These are phyloP conservation scores for Cataglyphis altisquamis DNA, from an alignment of 2,888 invertebrate genomes.

Conservation along the genomic window DNA sequence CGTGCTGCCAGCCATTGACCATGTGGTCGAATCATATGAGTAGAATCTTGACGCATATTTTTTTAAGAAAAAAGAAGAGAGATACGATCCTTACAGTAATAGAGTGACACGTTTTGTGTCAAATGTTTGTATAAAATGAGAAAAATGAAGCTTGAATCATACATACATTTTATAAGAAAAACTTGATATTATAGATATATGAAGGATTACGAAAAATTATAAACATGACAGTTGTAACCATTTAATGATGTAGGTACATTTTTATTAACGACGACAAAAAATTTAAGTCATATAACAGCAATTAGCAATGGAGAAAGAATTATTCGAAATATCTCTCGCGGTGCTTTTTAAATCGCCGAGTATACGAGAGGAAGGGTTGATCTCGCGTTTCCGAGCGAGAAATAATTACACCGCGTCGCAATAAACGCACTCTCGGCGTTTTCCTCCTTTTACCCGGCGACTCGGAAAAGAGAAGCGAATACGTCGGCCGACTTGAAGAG, in stretches of 20 bases:
- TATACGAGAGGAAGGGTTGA: neutral
- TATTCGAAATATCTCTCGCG: neutral
- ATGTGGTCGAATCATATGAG: constrained; percentile 62
- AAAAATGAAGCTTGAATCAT: neutral
- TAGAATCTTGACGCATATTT: constrained; percentile 47
- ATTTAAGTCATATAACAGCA: neutral
- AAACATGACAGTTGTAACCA: neutral
- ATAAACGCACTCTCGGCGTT: constrained; percentile 27
- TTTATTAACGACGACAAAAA: neutral
- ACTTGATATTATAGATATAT: neutral
- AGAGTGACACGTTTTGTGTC: neutral
- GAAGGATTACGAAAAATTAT: neutral
- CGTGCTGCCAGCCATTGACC: constrained; percentile 71
- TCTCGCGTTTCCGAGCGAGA: constrained; percentile 27
- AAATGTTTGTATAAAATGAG: neutral
- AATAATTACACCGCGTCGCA: constrained; percentile 38
- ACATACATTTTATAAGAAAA: neutral
- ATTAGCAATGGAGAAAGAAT: neutral
- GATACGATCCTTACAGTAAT: neutral
- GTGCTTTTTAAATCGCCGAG: neutral
- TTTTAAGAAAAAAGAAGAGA: constrained; percentile 32
- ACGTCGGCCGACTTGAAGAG: constrained; percentile 24
- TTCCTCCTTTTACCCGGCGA: neutral
- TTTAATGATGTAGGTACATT: neutral
- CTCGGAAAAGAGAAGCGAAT: constrained; percentile 45